Conservation (phyloP, 2,113 vertebrate genomes). For the Bos indicus region DNA sequence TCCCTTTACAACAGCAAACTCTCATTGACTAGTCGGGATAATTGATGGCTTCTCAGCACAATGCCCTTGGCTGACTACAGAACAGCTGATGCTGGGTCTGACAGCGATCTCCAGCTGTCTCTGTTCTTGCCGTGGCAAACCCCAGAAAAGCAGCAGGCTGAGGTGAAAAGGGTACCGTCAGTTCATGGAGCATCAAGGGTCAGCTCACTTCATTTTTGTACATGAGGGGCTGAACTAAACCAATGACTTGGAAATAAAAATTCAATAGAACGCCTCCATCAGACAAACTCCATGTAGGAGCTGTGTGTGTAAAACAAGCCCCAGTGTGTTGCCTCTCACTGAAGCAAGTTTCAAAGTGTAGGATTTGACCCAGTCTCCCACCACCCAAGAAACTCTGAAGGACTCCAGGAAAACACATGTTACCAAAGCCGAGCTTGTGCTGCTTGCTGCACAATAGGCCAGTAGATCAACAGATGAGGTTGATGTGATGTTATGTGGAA, state of each 20-base stretch:
- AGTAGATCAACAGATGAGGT: background rate
- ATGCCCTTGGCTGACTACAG: slow-evolving; percentile 68
- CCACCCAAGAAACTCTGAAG: background rate
- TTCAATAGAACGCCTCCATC: background rate
- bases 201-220: background rate
- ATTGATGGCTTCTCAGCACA: slow-evolving; percentile 66
- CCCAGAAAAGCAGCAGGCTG: background rate
- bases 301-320: background rate
- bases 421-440: background rate
- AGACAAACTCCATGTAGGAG: background rate
- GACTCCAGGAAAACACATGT: background rate
- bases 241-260: background rate
- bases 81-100: background rate
- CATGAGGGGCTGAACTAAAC: background rate
- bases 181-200: background rate
- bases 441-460: background rate
- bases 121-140: background rate
- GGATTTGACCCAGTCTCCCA: background rate
- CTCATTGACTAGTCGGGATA: slow-evolving; percentile 63
- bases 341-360: background rate
- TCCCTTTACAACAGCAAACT: slow-evolving; percentile 63
- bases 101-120: background rate
- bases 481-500: background rate
- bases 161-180: background rate
- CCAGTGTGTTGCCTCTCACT: background rate